Conservation (phyloP, 1,140 invertebrate species). For the Atopsyche davidsoni region DNA sequence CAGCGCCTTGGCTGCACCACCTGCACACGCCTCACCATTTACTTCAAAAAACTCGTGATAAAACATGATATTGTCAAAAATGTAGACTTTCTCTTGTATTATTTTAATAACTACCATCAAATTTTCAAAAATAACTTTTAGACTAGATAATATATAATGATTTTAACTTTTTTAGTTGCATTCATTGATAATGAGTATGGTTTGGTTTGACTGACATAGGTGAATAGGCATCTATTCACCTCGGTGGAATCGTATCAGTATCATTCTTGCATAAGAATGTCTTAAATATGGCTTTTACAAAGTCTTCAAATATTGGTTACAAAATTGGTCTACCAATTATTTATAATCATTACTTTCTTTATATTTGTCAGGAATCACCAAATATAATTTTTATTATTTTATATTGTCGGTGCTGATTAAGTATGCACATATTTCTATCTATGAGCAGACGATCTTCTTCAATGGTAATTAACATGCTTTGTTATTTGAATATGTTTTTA, state of each 20-base stretch:
- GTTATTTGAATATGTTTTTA: no score
- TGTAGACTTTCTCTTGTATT: not conserved
- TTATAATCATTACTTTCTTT: no score
- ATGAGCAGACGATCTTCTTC: no score
- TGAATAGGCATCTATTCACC: not conserved
- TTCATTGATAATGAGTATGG: not conserved
- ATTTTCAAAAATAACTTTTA: not conserved
- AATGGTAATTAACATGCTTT: no score
- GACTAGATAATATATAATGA: not conserved
- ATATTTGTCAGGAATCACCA: no score
- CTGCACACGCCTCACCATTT: constrained; percentile 33
- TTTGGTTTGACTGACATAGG: not conserved
- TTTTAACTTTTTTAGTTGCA: not conserved
- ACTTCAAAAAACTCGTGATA: not conserved
- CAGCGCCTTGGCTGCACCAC: constrained; percentile 82
- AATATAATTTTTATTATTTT: no score
- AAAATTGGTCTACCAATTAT: no score
- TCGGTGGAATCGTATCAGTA: not conserved
- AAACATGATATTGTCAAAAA: not conserved
- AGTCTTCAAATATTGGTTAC: no score
- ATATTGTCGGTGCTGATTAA: no score
- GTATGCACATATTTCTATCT: no score
- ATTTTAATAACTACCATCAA: not conserved
- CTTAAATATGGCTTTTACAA: no score
- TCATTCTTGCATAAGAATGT: not conserved